Evolutionary conservation across 2,113 vertebrate genomes (phyloP).

Genomic region (Pao palembangensis): DNA sequence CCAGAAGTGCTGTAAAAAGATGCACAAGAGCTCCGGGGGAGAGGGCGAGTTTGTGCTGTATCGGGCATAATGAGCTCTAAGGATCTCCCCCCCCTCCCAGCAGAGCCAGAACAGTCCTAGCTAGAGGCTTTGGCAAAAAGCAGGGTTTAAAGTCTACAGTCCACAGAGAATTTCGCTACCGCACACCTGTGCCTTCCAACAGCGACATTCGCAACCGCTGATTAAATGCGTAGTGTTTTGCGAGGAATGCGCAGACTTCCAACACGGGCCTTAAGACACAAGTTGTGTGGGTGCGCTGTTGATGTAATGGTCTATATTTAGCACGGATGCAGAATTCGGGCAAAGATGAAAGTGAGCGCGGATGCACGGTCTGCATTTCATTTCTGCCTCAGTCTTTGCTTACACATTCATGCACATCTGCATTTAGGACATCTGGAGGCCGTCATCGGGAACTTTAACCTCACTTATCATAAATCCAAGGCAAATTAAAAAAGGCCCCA

Average conservation of each 20-base stretch:
- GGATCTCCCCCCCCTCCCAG: too few relatives aligned
- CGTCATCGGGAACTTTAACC: background rate
- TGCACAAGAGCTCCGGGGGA: too few relatives aligned
- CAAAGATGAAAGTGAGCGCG: constrained; percentile 25
- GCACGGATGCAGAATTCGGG: constrained; percentile 30
- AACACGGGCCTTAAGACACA: constrained; percentile 33
- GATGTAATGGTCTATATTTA: constrained; percentile 48
- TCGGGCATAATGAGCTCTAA: too few relatives aligned
- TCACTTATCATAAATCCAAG: constrained; percentile 15
- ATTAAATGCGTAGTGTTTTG: constrained; percentile 16
- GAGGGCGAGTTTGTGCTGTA: too few relatives aligned
- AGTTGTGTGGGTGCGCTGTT: constrained; percentile 46
- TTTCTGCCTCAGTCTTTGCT: constrained; percentile 44
- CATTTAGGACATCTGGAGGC: background rate
- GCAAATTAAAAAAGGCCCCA: constrained; percentile 7
- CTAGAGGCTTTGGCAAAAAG: too few relatives aligned
- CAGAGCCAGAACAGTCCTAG: too few relatives aligned
- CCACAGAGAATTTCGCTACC: too few relatives aligned
- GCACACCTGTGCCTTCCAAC: background rate
- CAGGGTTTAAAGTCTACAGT: too few relatives aligned
- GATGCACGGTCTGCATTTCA: constrained; percentile 23
- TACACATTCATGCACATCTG: constrained; percentile 25
- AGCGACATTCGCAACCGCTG: constrained; percentile 4
- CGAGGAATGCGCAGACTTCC: constrained; percentile 40
- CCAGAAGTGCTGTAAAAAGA: too few relatives aligned